Evolutionary conservation across 2,113 vertebrate species (phyloP), one percentile per base, ranked within the genome.

Genomic region (Rhadina sibilatrix): DNA sequence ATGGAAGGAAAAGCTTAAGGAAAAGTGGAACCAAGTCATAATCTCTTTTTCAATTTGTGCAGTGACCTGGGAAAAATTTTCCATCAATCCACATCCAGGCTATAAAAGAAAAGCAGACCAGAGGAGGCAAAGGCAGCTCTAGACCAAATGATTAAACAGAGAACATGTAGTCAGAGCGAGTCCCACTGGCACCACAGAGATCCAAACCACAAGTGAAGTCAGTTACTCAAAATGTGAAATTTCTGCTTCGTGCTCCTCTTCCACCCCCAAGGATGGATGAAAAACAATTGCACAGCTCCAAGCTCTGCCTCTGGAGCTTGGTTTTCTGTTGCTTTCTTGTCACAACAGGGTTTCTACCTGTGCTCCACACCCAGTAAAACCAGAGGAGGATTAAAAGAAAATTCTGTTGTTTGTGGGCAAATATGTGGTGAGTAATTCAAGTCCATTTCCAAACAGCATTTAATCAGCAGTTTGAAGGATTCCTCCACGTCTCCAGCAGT

Each of bases 31-130:
- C 30, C 74, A 75, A 90, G 76, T 46, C 47, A 37, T 70, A 35
- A 47, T n/a, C 24, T 77, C 46, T 92, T 91, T 71, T 74, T 56
- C 66, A 87, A 33, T 92, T 90, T 83, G 19, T 77, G 30, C 60
- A 70, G 50, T 61, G 83, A 94, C 89, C 79, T 78, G 60, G 50
- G 47, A 94, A 95, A 92, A 91, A 91, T 87, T 89, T 96, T 76
- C 76, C 90, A 70, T 82, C 66, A 33, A 24, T 84, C 61, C 46
- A 60, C 28, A 56, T n/a, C 56, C 64, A 83, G 75, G 28, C 60
- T 65, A 20, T 22, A 12, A 53, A 40, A 82, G 65, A 57, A 50
- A 75, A 60, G 18, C 57, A 72, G 71, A 54, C 2, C 40, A 57
- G 44, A 84, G 31, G 53, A 83, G 35, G 37, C 31, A 57, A 63